Conservation (phyloP, 2,113 vertebrate species). For the Falco punctatus region DNA sequence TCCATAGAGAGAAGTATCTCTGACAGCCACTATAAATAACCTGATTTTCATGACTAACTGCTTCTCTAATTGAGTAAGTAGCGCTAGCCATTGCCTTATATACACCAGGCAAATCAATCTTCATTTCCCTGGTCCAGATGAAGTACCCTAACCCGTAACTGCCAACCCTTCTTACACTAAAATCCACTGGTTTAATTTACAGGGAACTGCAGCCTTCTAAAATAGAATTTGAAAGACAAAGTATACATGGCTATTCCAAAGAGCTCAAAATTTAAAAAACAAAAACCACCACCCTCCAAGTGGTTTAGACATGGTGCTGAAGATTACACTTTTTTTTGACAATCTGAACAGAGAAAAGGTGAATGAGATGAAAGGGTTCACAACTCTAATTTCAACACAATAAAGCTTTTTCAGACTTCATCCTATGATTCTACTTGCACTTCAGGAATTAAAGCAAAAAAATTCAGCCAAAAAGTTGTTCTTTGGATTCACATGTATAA, state of each 20-base stretch:
- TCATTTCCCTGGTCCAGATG: neutral
- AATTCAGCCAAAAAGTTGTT: neutral
- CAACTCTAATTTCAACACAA: neutral
- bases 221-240: neutral
- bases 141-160: neutral
- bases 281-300: neutral
- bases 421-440: neutral
- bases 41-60: neutral
- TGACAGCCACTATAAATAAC: neutral
- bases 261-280: neutral
- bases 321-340: neutral
- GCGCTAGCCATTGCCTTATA: neutral
- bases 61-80: neutral
- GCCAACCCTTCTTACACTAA: neutral
- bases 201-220: neutral
- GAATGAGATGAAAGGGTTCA: rapidly evolving
- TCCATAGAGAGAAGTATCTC: neutral
- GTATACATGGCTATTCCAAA: neutral
- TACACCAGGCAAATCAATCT: neutral
- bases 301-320: neutral
- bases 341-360: neutral
- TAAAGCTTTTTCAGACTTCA: neutral
- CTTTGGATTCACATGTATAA: neutral
- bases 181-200: neutral
- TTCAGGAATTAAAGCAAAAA: neutral